Evolutionary conservation across 2,888 invertebrate genomes (phyloP).

Genomic region (Callyntrura guangdongensis): DNA sequence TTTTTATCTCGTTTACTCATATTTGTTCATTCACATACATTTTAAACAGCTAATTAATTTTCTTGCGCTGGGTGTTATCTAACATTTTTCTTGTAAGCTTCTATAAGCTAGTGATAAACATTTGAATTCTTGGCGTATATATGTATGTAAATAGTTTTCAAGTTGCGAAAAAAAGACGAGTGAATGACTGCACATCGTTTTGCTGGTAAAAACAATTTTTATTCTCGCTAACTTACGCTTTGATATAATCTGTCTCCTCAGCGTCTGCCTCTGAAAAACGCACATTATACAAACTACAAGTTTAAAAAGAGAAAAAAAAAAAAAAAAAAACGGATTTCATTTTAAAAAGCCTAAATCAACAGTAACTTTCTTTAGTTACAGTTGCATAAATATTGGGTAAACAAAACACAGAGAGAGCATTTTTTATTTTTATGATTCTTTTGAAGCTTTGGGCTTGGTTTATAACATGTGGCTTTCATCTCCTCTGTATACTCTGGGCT

Average conservation of each 20-base stretch:
- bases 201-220: background rate
- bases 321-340: background rate
- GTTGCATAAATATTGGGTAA: background rate
- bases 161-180: too few relatives aligned
- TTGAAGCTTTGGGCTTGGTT: background rate
- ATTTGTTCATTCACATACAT: background rate
- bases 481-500: too few relatives aligned
- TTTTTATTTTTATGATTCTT: background rate
- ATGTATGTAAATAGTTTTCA: too few relatives aligned
- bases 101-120: too few relatives aligned
- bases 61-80: slow-evolving; percentile 3
- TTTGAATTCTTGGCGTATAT: too few relatives aligned
- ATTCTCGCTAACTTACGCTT: background rate
- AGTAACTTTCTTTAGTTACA: slow-evolving; percentile 50
- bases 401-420: background rate
- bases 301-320: too few relatives aligned
- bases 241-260: background rate
- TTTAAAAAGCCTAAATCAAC: slow-evolving; percentile 18
- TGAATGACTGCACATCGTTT: too few relatives aligned
- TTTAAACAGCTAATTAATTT: background rate
- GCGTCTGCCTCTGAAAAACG: background rate
- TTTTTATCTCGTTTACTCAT: slow-evolving; percentile 12
- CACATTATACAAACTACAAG: background rate
- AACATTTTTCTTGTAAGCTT: background rate
- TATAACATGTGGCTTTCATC: background rate